Conservation (phyloP, 2,888 invertebrate genomes). For the Athalia cordata region DNA sequence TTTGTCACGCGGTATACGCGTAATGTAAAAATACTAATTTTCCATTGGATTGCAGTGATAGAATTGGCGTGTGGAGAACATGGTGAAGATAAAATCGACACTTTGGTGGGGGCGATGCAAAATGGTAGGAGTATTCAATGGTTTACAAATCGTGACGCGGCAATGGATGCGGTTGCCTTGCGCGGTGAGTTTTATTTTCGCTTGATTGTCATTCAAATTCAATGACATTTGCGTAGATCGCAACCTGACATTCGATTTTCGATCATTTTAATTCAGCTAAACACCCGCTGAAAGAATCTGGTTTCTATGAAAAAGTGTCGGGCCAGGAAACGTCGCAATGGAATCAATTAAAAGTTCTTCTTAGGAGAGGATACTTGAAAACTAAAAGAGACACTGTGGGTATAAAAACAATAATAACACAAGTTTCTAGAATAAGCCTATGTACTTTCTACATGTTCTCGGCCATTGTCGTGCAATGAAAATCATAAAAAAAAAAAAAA, state of each 20-base stretch:
- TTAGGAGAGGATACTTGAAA: slow-evolving; percentile 84
- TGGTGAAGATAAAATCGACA: slow-evolving; percentile 83
- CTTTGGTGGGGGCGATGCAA: slow-evolving; percentile 80
- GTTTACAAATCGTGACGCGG: slow-evolving; percentile 78
- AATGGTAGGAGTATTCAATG: slow-evolving; percentile 83
- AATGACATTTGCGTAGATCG: neutral
- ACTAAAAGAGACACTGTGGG: slow-evolving; percentile 83
- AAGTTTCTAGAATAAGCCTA: too few relatives aligned
- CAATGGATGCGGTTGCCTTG: slow-evolving; percentile 77
- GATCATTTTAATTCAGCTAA: slow-evolving; percentile 56
- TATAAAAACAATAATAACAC: slow-evolving; percentile 21
- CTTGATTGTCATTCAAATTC: neutral
- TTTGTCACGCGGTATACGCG: neutral
- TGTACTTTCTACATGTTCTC: too few relatives aligned
- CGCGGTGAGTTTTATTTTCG: slow-evolving; percentile 67
- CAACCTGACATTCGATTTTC: neutral
- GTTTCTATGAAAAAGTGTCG: slow-evolving; percentile 48
- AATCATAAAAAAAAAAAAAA: too few relatives aligned
- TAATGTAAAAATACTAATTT: neutral
- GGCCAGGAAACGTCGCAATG: slow-evolving; percentile 81
- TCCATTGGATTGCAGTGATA: slow-evolving; percentile 81
- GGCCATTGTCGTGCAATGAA: too few relatives aligned
- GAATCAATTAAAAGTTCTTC: slow-evolving; percentile 83
- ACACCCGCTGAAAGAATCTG: slow-evolving; percentile 51
- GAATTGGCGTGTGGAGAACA: slow-evolving; percentile 95